A percentile compares a stretch with the other conserved stretches of the same genome.
phyloP scores from a whole-genome alignment of 2,888 invertebrate species.

The Drosophila paramelanica region DNA sequence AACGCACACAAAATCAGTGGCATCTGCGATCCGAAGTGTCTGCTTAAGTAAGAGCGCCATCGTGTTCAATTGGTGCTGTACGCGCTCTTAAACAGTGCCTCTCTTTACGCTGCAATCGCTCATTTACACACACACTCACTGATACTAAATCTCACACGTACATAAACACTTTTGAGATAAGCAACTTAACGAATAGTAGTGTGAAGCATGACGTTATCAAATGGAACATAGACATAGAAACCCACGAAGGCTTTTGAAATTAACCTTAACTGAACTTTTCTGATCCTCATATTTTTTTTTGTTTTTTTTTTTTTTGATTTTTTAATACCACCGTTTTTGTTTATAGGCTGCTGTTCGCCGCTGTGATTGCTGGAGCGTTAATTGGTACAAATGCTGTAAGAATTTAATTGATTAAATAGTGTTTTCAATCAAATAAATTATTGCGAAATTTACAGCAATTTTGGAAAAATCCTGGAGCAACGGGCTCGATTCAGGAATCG shows the following conservation, averaged over 20 bases:
- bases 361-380: slow-evolving; percentile 80
- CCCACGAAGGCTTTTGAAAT: not conserved
- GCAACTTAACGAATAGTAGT: slow-evolving; percentile 10
- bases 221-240: slow-evolving; percentile 1
- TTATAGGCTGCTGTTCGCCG: slow-evolving; percentile 83
- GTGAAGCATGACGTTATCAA: slow-evolving; percentile 16
- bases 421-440: slow-evolving; percentile 1
- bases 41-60: slow-evolving; percentile 8
- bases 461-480: slow-evolving; percentile 82
- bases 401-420: not conserved
- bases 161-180: slow-evolving; percentile 24
- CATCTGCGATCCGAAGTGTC: not conserved
- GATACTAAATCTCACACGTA: not conserved
- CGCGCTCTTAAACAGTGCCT: slow-evolving; percentile 36
- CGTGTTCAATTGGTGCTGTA: not conserved
- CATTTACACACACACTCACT: slow-evolving; percentile 8
- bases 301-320: slow-evolving; percentile 1
- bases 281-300: not conserved
- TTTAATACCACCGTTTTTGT: slow-evolving; percentile 2
- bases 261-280: slow-evolving; percentile 2
- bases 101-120: slow-evolving; percentile 17
- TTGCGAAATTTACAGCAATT: slow-evolving; percentile 82
- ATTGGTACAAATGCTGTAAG: slow-evolving; percentile 83
- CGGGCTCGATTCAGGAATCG: slow-evolving; percentile 80
- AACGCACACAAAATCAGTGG: not conserved